A percentile compares a stretch with the other conserved stretches of the same genome.
Conservation (phyloP, 2,888 invertebrate species). For the Operophtera brumata region DNA sequence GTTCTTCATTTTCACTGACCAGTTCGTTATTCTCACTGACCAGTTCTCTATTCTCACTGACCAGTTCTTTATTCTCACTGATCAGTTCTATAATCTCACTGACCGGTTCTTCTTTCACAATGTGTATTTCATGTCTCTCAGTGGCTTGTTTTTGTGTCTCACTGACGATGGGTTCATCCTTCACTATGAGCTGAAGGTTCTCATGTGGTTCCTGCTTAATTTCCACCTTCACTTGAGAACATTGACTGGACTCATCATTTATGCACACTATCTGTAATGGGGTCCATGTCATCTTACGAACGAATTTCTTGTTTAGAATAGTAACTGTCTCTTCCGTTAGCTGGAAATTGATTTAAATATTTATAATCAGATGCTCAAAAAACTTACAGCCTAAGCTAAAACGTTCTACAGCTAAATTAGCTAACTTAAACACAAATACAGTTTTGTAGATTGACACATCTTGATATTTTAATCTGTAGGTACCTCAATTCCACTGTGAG, state of each 20-base stretch:
- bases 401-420: too few species aligned
- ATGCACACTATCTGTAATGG: not conserved
- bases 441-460: too few species aligned
- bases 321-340: not conserved
- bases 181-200: not conserved
- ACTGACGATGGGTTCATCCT: not conserved
- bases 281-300: not conserved
- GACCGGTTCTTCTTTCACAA: not conserved
- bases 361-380: not conserved
- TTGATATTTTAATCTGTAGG: too few species aligned
- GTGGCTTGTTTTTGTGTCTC: not conserved
- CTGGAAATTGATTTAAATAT: not conserved
- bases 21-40: not conserved
- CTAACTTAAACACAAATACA: too few species aligned
- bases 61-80: not conserved
- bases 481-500: not conserved
- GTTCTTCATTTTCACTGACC: not conserved
- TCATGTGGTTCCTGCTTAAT: not conserved
- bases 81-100: not conserved
- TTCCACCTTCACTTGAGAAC: not conserved
- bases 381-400: too few species aligned
- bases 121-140: not conserved
- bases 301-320: not conserved
- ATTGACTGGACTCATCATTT: not conserved
- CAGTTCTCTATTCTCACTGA: not conserved